phyloP scores from a whole-genome alignment of 2,113 vertebrate genomes.

The Gadus macrocephalus region DNA sequence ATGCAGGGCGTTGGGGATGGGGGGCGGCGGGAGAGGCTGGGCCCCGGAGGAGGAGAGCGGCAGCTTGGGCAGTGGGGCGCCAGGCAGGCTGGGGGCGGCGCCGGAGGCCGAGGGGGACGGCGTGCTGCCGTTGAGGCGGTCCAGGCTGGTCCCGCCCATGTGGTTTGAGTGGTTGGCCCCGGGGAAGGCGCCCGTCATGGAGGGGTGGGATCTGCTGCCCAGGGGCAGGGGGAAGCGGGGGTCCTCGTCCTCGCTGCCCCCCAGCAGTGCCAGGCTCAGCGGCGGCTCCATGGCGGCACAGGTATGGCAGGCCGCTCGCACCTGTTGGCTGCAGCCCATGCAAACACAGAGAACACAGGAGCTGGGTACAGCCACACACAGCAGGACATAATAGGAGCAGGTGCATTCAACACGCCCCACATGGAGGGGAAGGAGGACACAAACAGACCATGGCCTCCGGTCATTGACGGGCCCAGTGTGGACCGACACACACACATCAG shows the following conservation, averaged over 20 bases:
- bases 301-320: constrained; percentile 34
- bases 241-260: constrained; percentile 74
- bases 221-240: constrained; percentile 69
- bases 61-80: constrained; percentile 66
- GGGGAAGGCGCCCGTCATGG: constrained; percentile 63
- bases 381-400: constrained; percentile 4
- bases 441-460: constrained; percentile 12
- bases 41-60: constrained; percentile 57
- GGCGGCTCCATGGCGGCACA: constrained; percentile 74
- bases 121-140: constrained; percentile 71
- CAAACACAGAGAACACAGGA: constrained; percentile 9
- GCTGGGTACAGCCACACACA: not conserved
- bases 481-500: not conserved
- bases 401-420: constrained; percentile 12
- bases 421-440: constrained; percentile 11
- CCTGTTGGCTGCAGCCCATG: constrained; percentile 42
- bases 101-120: constrained; percentile 68
- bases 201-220: constrained; percentile 66
- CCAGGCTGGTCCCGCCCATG: constrained; percentile 70
- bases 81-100: constrained; percentile 64
- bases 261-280: constrained; percentile 72
- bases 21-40: constrained; percentile 57
- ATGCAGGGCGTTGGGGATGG: constrained; percentile 74
- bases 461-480: not conserved
- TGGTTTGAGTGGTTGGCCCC: constrained; percentile 78